Evolutionary conservation across 2,113 vertebrate species (phyloP).

Genomic region (Peromyscus californicus): DNA sequence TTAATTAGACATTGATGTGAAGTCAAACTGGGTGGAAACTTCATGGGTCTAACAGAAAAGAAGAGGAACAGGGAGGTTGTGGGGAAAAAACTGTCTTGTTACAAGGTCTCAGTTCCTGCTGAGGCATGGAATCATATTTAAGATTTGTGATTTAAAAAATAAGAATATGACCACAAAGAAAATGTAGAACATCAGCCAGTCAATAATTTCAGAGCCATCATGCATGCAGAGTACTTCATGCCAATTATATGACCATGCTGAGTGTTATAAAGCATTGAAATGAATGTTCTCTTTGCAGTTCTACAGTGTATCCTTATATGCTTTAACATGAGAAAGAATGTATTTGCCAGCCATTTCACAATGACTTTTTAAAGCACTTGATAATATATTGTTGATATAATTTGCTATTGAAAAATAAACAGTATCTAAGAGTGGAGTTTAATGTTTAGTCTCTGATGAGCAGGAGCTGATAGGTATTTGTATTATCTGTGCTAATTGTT

Average conservation of each 20-base stretch:
- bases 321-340: neutral
- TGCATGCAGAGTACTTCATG: conserved; percentile 28
- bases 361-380: neutral
- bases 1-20: neutral
- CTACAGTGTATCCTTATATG: neutral
- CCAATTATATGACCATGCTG: neutral
- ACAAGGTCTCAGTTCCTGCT: neutral
- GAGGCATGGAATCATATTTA: conserved; percentile 5
- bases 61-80: neutral
- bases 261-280: neutral
- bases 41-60: neutral
- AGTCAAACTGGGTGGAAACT: neutral
- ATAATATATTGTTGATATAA: conserved; percentile 3
- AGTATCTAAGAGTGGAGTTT: neutral
- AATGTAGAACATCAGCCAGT: neutral
- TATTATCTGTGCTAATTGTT: neutral
- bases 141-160: neutral
- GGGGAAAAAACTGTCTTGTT: neutral
- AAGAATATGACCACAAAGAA: conserved; percentile 22
- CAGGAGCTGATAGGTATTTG: neutral
- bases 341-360: neutral
- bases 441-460: conserved; percentile 18
- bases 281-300: accelerated
- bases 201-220: neutral
- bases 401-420: neutral